Base-by-base conservation (phyloP, 2,797 vertebrate genomes). In the Chrosomus eos region DNA sequence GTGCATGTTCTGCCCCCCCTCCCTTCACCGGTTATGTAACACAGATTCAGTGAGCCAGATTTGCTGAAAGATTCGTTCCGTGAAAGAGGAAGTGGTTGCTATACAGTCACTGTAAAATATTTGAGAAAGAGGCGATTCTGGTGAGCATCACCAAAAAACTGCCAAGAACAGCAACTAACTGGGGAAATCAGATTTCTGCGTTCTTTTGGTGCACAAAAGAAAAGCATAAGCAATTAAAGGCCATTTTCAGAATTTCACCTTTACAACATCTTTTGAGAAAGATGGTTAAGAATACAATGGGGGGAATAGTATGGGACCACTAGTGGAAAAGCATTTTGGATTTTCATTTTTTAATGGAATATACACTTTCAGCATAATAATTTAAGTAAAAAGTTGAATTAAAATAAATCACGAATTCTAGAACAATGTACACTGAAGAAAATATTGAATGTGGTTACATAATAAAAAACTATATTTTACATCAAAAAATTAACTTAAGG, bases 41-140 rank as follows among this genome's bases (percentile, higher is more conserved):
- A 94, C 90, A 11, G 74, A 81, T 91, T 88, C 87, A 88, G 90
- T 87, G 66, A 89, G 88, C 91, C 92, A 93, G 92, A 94, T 93
- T 93, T 95, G 93, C 93, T 93, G 94, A 93, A 94, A 93, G 93
- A 93, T 92, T 93, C 92, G 88, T 92, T 94, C 91, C 89, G 88
- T 91, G 85, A 92, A 91, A 91, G 81, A 71, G 81, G 91, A 90
- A 79, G 84, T 88, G 76, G 87, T 78, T 88, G 88, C 88, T 88
- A 81, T 84, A 87, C 89, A 91, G 93, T 92, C 93, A 93, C 91
- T 90, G 85, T 85, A 68, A 86, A 81, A 90, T 86, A 83, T 87
- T 89, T 26, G 38, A 67, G 66, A 81, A 82, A 89, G 81, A 90
- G 33, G 53, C 73, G 33, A 78, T 19, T 26, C 60, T 73, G 53